A percentile compares a stretch with the other conserved stretches of the same genome.
Evolutionary conservation across 2,113 vertebrate genomes (phyloP).

Genomic region (Clupea harengus): DNA sequence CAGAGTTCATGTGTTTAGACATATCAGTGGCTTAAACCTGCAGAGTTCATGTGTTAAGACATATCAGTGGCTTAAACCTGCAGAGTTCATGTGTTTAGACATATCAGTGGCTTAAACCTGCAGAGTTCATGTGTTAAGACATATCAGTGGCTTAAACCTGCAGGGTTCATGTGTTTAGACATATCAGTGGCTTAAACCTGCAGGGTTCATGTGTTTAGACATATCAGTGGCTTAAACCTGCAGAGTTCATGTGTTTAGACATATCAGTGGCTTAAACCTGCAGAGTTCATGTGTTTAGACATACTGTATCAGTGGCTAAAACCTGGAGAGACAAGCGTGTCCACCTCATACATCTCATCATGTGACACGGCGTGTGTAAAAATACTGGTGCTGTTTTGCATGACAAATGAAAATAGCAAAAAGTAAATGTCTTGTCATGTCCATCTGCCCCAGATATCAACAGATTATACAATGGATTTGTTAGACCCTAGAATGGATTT

Average conservation of each 20-base stretch:
- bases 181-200: too few relatives aligned
- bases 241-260: not conserved
- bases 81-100: slow-evolving; percentile 91
- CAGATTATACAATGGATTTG: too few relatives aligned
- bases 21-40: too few relatives aligned
- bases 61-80: too few relatives aligned
- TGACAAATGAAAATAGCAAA: too few relatives aligned
- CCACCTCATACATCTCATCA: not conserved
- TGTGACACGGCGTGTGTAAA: too few relatives aligned
- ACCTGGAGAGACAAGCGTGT: not conserved
- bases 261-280: too few relatives aligned
- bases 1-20: not conserved
- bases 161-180: slow-evolving; percentile 21
- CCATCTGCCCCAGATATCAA: not conserved
- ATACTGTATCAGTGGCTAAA: too few relatives aligned
- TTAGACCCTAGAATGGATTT: not conserved
- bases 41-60: slow-evolving; percentile 20
- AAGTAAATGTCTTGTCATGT: too few relatives aligned
- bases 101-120: slow-evolving; percentile 92
- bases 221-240: slow-evolving; percentile 92
- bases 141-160: too few relatives aligned
- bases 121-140: not conserved
- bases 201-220: slow-evolving; percentile 91
- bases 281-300: slow-evolving; percentile 22
- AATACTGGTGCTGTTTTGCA: too few relatives aligned